phyloP scores from a whole-genome alignment of 2,113 vertebrate species.

The Myiopsitta monachus region DNA sequence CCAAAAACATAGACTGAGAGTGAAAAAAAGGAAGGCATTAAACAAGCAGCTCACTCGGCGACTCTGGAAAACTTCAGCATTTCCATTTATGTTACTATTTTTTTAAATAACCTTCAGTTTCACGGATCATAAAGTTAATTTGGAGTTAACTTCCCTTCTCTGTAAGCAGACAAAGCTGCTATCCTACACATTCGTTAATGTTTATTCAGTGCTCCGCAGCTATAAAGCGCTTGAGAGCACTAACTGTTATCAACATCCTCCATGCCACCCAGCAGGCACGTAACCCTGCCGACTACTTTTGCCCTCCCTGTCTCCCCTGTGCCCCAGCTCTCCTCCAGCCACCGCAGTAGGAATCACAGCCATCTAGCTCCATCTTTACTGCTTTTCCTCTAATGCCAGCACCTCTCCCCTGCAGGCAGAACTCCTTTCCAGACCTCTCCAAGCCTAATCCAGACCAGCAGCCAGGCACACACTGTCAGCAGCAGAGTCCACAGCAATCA shows the following conservation, averaged over 20 bases:
- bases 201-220: not conserved
- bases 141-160: constrained; percentile 50
- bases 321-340: not conserved
- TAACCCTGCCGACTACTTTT: accelerated
- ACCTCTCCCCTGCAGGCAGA: not conserved
- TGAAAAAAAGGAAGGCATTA: constrained; percentile 49
- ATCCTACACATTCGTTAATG: constrained; percentile 27
- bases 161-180: constrained; percentile 23
- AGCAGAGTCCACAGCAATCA: not conserved
- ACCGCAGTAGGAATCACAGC: not conserved
- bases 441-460: accelerated
- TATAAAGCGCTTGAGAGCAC: not conserved
- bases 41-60: constrained; percentile 12
- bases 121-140: constrained; percentile 68
- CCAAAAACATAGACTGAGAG: constrained; percentile 47
- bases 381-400: not conserved
- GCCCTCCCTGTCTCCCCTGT: accelerated
- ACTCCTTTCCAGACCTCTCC: not conserved
- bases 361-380: not conserved
- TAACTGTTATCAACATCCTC: constrained; percentile 20
- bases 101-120: constrained; percentile 70
- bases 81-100: constrained; percentile 60
- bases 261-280: not conserved
- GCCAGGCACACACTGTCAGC: accelerated
- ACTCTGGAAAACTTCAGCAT: constrained; percentile 53